Evolutionary conservation across 2,113 vertebrate genomes (phyloP).

Genomic region (Ammodytes marinus): DNA sequence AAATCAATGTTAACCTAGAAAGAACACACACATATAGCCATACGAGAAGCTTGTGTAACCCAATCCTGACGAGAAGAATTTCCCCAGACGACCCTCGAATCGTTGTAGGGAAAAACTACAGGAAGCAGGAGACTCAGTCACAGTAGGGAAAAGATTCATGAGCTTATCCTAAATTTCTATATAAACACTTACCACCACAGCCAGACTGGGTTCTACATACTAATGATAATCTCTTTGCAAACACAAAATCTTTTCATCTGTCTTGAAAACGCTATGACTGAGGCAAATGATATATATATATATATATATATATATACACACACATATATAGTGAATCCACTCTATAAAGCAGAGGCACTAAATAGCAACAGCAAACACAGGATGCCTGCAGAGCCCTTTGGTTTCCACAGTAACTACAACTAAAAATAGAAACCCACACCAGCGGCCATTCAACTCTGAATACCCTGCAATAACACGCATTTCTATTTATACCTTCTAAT

Average conservation of each 20-base stretch:
- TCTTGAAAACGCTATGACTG: no score
- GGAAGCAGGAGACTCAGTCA: not conserved
- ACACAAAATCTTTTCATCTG: no score
- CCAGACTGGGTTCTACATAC: not conserved
- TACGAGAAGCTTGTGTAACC: not conserved
- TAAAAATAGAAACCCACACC: constrained; percentile 84
- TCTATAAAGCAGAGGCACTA: constrained; percentile 67
- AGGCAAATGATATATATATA: no score
- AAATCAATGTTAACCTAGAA: not conserved
- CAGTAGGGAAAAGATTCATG: not conserved
- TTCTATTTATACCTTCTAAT: constrained; percentile 78
- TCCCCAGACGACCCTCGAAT: not conserved
- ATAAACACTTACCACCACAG: not conserved
- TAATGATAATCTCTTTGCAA: constrained; percentile 19
- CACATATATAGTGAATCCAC: constrained; percentile 21
- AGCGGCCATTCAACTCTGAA: constrained; percentile 76
- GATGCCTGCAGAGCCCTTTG: constrained; percentile 74
- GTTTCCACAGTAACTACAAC: constrained; percentile 87
- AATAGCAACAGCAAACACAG: constrained; percentile 73
- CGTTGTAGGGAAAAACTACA: not conserved
- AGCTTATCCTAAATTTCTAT: no score
- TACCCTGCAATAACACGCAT: constrained; percentile 69
- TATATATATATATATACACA: no score
- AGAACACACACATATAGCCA: not conserved
- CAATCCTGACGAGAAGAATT: not conserved